A percentile compares a stretch with the other conserved stretches of the same genome.
Conservation (phyloP, 2,888 invertebrate species). For the Helleia helle region DNA sequence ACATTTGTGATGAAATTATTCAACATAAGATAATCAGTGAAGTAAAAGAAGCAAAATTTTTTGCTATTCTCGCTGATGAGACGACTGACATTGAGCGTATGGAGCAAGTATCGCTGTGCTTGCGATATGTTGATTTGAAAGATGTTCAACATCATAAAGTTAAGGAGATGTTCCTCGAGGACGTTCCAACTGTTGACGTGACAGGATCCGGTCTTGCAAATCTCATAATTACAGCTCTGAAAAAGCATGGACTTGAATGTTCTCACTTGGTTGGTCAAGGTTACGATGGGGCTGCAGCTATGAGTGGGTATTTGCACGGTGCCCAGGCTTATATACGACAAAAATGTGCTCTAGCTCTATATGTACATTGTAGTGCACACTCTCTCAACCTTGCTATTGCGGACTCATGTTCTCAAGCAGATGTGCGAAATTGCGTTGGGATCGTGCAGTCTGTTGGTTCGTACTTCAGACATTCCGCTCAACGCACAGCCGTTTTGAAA, state of each 20-base stretch:
- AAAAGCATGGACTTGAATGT: slow-evolving; percentile 19
- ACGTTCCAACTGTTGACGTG: slow-evolving; percentile 18
- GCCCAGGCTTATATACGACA: slow-evolving; percentile 13
- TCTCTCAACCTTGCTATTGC: slow-evolving; percentile 15
- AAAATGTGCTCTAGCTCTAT: slow-evolving; percentile 11
- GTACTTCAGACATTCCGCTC: slow-evolving; percentile 18
- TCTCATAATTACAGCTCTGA: slow-evolving; percentile 12
- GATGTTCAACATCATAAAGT: slow-evolving; percentile 16
- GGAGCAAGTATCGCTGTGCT: slow-evolving; percentile 2
- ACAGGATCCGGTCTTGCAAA: slow-evolving; percentile 16
- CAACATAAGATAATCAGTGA: slow-evolving; percentile 13
- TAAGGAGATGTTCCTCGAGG: slow-evolving; percentile 19
- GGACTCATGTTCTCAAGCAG: slow-evolving; percentile 18
- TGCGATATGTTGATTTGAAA: too few species aligned
- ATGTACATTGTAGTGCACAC: background rate
- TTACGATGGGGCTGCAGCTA: slow-evolving; percentile 14
- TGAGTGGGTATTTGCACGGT: slow-evolving; percentile 14
- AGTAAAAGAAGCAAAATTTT: slow-evolving; percentile 13
- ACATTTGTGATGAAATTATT: too few species aligned
- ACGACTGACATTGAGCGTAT: slow-evolving; percentile 15
- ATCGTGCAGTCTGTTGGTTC: slow-evolving; percentile 17
- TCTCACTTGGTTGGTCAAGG: slow-evolving; percentile 19
- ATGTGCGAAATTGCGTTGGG: slow-evolving; percentile 18
- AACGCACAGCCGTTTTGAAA: slow-evolving; percentile 15
- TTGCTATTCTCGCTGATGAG: slow-evolving; percentile 17